Evolutionary conservation across 2,888 invertebrate genomes (phyloP).

Genomic region (Parelbella ahira): DNA sequence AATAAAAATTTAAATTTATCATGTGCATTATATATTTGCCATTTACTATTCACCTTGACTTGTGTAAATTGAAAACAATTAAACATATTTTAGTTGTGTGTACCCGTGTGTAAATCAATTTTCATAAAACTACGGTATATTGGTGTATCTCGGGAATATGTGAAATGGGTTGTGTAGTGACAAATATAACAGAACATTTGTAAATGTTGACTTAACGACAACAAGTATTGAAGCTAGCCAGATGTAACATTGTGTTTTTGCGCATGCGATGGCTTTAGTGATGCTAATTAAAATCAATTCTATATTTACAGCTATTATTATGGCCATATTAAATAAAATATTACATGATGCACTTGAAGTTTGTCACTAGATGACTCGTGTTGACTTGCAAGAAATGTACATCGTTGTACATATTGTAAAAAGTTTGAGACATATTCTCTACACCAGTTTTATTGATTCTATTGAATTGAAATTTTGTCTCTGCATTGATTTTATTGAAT

Average conservation of each 20-base stretch:
- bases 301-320: constrained; percentile 1
- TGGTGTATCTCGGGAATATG: constrained; percentile 7
- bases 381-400: constrained; percentile 21
- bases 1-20: no score
- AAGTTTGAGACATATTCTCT: constrained; percentile 28
- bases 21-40: no score
- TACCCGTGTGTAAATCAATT: no score
- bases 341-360: constrained; percentile 22
- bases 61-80: no score
- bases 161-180: constrained; percentile 14
- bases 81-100: no score
- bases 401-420: constrained; percentile 26
- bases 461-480: constrained; percentile 36
- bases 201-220: neutral
- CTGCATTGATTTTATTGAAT: constrained; percentile 43
- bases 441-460: constrained; percentile 37
- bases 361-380: constrained; percentile 21
- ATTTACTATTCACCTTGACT: no score
- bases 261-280: constrained; percentile 14
- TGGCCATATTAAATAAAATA: constrained; percentile 6
- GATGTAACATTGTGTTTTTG: neutral
- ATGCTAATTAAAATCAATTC: constrained; percentile 12
- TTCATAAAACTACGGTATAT: neutral
- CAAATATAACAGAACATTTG: constrained; percentile 8
- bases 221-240: neutral